Evolutionary conservation across 35 echinoderm and acorn worm genomes (phyloP), one percentile per base, ranked within the genome.

Genomic region (Diadema setosum): DNA sequence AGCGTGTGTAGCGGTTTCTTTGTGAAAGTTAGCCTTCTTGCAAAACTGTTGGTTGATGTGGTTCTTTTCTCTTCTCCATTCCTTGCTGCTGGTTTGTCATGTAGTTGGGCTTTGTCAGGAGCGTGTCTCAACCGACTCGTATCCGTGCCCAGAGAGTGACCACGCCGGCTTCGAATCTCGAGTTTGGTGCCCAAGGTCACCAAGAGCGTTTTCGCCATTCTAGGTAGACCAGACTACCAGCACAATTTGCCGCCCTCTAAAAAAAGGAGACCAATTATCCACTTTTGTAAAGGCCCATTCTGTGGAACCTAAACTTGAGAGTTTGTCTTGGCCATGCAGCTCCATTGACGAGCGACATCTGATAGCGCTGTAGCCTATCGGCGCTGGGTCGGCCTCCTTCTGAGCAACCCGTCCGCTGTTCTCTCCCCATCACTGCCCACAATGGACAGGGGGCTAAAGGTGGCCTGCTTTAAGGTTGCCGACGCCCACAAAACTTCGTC

Each of bases 201-300:
- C 48, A 52, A 52, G n/a, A n/a, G 48, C 48, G 48, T 52, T 52
- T n/a, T 11, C 9, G 48, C n/a, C 48, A 52, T 9, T n/a, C 29
- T 5, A 11, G 73, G 15, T 73, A 17, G 35, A 30, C 73, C 39
- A 44, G 16, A 36, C 39, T 9, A 43, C 25, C 73, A 36, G 24
- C 73, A 34, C 73, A 43, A 78, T 78, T 78, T 78, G 73, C 73
- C 29, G 9, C 40, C 5, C 35, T 78, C 73, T n/a, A n/a, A n/a
- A n/a, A 78, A 78, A 78, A 78, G 24, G 73, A 78, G 73, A 36
- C 35, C 73, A 78, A 78, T 78, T 78, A 43, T 78, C 73, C 73
- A 36, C 27, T 78, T 6, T 78, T 78, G 34, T 78, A 44, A 44
- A 78, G 40, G 40, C 29, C 39, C 73, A 78, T 78, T 78, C 40